Conservation (phyloP, 2,797 vertebrate genomes). For the Kryptolebias ocellatus region DNA sequence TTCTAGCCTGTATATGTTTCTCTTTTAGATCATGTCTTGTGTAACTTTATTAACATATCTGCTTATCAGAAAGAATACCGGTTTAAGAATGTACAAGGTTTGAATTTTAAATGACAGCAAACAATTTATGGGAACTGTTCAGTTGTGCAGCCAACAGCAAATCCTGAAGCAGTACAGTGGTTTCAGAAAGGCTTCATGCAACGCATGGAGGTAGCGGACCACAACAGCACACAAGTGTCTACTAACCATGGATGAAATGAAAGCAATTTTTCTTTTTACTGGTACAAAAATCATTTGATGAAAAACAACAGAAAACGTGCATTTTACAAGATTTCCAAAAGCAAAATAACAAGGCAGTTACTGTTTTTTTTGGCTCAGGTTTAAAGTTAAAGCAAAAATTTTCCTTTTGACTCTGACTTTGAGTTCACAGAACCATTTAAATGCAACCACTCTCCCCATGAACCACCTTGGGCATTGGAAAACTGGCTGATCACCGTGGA, state of each 20-base stretch:
- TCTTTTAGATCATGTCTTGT: slow-evolving; percentile 20
- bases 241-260: neutral
- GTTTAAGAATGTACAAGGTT: neutral
- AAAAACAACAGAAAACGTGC: neutral
- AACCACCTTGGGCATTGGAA: slow-evolving; percentile 42
- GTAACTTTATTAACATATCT: slow-evolving; percentile 16
- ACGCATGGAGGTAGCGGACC: too few species aligned
- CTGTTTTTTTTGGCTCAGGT: neutral
- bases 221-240: neutral
- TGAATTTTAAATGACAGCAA: slow-evolving; percentile 1
- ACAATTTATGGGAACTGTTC: neutral
- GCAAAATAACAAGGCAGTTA: neutral
- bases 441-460: slow-evolving; percentile 29
- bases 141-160: too few species aligned
- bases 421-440: slow-evolving; percentile 22
- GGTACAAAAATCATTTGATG: neutral
- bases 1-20: slow-evolving; percentile 7
- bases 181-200: too few species aligned
- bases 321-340: neutral
- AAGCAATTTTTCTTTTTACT: too few species aligned
- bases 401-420: slow-evolving; percentile 11
- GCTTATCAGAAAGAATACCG: slow-evolving; percentile 2
- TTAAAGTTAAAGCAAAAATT: slow-evolving; percentile 1
- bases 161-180: too few species aligned
- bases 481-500: slow-evolving; percentile 55